These are phyloP conservation scores for Puntigrus tetrazona DNA, from an alignment of 2,113 vertebrate species.

Conservation along the genomic window DNA sequence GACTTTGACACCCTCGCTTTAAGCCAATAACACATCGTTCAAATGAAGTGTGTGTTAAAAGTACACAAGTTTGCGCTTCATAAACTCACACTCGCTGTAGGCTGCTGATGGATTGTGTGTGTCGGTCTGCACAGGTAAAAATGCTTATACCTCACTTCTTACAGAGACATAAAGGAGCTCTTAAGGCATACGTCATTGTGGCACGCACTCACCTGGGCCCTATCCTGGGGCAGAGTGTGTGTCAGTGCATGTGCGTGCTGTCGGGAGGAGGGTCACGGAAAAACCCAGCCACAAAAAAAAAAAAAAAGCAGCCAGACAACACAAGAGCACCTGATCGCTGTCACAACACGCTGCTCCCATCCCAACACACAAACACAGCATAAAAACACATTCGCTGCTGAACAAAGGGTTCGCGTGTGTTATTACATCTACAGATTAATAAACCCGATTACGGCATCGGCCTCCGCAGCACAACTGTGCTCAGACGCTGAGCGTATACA, in stretches of 20 bases:
- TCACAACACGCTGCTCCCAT: neutral
- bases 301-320: conserved; percentile 40
- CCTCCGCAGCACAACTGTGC: neutral
- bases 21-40: neutral
- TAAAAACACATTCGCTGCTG: conserved; percentile 4
- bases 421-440: neutral
- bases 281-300: conserved; percentile 45
- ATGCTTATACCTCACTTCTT: conserved; percentile 23
- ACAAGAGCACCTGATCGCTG: conserved; percentile 35
- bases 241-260: conserved; percentile 25
- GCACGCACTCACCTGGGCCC: conserved; percentile 2
- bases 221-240: conserved; percentile 17
- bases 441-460: neutral
- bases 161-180: neutral
- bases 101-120: neutral
- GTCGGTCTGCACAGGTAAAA: conserved; percentile 11
- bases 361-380: conserved; percentile 24
- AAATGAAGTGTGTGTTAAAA: neutral
- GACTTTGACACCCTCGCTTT: neutral
- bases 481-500: neutral
- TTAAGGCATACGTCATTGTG: conserved; percentile 21
- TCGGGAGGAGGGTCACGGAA: conserved; percentile 20
- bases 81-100: neutral
- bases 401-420: conserved; percentile 5
- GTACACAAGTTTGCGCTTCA: neutral